Evolutionary conservation across 2,888 invertebrate species (phyloP), one percentile per base, ranked within the genome.

Genomic region (Chamaedrilus cognettii): DNA sequence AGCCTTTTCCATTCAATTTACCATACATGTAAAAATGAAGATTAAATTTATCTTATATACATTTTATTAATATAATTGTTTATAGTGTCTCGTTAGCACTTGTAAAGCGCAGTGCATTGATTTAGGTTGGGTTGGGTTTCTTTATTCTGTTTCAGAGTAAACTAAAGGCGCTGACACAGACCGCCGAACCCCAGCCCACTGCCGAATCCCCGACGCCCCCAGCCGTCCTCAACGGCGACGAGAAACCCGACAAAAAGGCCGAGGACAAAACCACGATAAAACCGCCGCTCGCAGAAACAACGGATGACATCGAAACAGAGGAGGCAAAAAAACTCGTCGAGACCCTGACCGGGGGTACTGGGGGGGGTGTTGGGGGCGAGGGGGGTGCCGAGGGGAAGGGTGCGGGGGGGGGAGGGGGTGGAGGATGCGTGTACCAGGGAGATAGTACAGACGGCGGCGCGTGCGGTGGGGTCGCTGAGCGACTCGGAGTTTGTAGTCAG

Each of bases 401-500:
- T 98, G 0, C 90, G 90, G 74, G 90, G 91, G 70, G 97, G 98
- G 2, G 93, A 96, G 5, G 87, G 89, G 5, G 92, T 94, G 31
- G 96, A 97, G 3, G 94, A 94, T 0, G 97, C 97, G 0, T n/a
- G n/a, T 73, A 93, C 93, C 23, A 91, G 90, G 75, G 93, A 93
- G 71, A 85, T 87, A 56, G 93, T 98, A 0, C 90, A 90, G 74
- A 90, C 91, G 70, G 97, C 98, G 2, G 93, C 96, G 5, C 87
- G 89, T 5, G 92, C 94, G 31, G 96, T 98, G 3, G 94, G 94
- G 0, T 98, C 97, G 0, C 87, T 98, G 4, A 93, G 94, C 83
- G 96, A 96, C 75, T 91, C 93, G 70, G 96, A 96, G 84, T 97
- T 98, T 85, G 96, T 95, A 83, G 92, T 99, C 73, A 89, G 96